These are phyloP conservation scores for Onychomys arenicola DNA, from an alignment of 2,797 vertebrate genomes.

Conservation along the genomic window DNA sequence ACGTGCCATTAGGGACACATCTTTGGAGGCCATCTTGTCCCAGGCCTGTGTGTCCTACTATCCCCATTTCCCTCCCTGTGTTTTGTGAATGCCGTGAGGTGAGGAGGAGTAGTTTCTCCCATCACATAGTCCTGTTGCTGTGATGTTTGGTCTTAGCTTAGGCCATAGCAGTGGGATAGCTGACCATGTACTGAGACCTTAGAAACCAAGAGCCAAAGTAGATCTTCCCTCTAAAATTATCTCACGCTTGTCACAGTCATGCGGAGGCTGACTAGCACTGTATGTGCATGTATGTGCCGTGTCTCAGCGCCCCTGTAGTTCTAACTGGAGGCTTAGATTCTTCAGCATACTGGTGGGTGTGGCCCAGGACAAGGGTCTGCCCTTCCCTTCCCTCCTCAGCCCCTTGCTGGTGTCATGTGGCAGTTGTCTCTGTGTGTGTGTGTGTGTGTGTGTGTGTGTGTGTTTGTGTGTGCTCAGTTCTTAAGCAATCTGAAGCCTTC, in stretches of 20 bases:
- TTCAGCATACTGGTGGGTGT: neutral
- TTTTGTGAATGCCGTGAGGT: neutral
- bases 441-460: too few species aligned
- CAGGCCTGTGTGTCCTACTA: too few species aligned
- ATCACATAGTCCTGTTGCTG: neutral
- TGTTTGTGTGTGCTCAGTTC: neutral
- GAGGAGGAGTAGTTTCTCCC: too few species aligned
- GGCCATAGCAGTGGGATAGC: neutral
- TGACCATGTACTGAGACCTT: neutral
- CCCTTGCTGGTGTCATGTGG: neutral
- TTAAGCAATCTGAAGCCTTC: neutral
- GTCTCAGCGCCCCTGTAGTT: neutral
- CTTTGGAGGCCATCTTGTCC: neutral
- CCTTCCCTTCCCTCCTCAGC: rapidly evolving
- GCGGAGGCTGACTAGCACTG: neutral
- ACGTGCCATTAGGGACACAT: too few species aligned
- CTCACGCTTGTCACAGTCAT: neutral
- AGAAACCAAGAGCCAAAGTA: neutral
- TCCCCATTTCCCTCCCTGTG: neutral
- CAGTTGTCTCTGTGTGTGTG: neutral
- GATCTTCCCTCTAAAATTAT: neutral
- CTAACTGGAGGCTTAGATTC: neutral
- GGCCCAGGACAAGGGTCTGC: neutral
- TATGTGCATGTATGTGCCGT: too few species aligned
- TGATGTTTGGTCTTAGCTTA: neutral